Percentiles rank a stretch among this genome's conserved stretches.
Evolutionary conservation across 1,140 invertebrate genomes (phyloP).

Genomic region (Octopus sinensis): DNA sequence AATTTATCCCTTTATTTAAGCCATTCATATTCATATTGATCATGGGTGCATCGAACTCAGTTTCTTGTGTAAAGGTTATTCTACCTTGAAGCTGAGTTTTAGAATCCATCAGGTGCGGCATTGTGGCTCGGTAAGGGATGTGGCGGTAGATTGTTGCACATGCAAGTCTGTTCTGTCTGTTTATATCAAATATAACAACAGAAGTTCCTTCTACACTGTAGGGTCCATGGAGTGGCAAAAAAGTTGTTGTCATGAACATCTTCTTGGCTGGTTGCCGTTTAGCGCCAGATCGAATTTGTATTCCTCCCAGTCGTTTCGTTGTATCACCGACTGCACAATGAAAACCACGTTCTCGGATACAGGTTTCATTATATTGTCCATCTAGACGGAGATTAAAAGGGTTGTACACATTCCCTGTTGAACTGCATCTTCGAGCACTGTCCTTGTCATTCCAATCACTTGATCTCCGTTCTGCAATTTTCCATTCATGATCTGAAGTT

Average conservation of each 20-base stretch:
- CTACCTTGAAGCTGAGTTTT: not conserved
- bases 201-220: conserved; percentile 76
- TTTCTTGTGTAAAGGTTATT: not conserved
- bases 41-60: not conserved
- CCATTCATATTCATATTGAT: not conserved
- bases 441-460: conserved; percentile 7
- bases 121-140: not conserved
- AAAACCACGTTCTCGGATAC: conserved; percentile 51
- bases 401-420: conserved; percentile 76
- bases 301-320: conserved; percentile 64
- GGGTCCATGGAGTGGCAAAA: conserved; percentile 74
- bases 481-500: conserved; percentile 71
- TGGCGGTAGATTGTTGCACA: conserved; percentile 66
- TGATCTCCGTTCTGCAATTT: conserved; percentile 49
- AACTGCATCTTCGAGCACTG: conserved; percentile 58
- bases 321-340: conserved; percentile 62
- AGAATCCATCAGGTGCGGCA: not conserved
- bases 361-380: conserved; percentile 37
- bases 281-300: conserved; percentile 69
- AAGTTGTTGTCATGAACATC: conserved; percentile 72
- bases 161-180: conserved; percentile 79
- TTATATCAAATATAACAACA: conserved; percentile 83
- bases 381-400: conserved; percentile 67
- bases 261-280: conserved; percentile 70
- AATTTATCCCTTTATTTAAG: not conserved